phyloP scores from a whole-genome alignment of 2,888 invertebrate species.

The Spisula subtruncata region DNA sequence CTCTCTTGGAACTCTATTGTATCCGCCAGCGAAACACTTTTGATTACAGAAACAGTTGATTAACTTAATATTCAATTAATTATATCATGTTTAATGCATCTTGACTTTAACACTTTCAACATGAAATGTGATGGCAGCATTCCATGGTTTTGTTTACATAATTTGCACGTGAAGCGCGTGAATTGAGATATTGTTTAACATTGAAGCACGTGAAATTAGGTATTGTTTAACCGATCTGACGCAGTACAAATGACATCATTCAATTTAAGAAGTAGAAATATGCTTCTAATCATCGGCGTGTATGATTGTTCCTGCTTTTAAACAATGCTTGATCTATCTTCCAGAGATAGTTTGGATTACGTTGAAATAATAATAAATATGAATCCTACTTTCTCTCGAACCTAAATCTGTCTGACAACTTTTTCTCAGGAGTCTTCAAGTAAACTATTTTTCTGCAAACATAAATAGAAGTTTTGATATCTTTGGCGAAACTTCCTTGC shows the following conservation, averaged over 20 bases:
- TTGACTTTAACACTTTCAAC: neutral
- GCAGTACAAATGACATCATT: neutral
- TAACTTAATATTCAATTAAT: neutral
- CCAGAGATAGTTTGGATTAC: neutral
- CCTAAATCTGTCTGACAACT: slow-evolving; percentile 21
- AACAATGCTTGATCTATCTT: neutral
- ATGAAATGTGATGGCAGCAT: neutral
- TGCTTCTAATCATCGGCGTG: neutral
- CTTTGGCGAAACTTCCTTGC: neutral
- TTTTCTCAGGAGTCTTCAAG: neutral
- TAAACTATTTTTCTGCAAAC: neutral
- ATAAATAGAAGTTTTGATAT: neutral
- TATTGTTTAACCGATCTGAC: neutral
- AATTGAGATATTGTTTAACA: no score
- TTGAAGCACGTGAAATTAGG: neutral
- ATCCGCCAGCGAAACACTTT: neutral
- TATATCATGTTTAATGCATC: neutral
- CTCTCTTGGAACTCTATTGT: neutral
- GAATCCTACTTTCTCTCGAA: neutral
- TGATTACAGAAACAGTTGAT: neutral
- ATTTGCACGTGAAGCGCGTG: neutral
- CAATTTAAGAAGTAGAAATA: neutral
- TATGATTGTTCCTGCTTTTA: neutral
- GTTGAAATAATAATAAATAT: slow-evolving; percentile 8
- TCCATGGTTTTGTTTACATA: neutral